Percentiles rank a stretch among this genome's conserved stretches.
These are phyloP conservation scores for Nothoprocta pentlandii DNA, from an alignment of 2,113 vertebrate genomes.

Conservation along the genomic window DNA sequence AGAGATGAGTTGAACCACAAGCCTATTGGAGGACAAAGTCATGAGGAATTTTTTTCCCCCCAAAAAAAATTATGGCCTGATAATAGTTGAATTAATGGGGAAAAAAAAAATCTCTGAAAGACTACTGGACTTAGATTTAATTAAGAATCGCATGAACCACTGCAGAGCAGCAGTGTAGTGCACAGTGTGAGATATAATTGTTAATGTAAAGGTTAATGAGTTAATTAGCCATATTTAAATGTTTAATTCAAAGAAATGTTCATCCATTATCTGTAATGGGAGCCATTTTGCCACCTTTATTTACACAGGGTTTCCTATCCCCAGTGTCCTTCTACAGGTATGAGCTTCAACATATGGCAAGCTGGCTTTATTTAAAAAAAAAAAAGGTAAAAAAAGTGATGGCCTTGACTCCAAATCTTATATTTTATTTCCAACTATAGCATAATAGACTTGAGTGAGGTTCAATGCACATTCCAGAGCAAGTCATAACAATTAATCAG, in stretches of 20 bases:
- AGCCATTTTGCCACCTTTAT: constrained; percentile 42
- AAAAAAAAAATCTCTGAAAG: constrained; percentile 20
- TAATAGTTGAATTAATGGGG: constrained; percentile 41
- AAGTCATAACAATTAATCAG: not conserved
- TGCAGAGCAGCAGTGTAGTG: constrained; percentile 45
- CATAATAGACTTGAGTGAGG: not conserved
- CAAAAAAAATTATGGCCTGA: not conserved
- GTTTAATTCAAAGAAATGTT: constrained; percentile 76
- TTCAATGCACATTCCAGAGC: not conserved
- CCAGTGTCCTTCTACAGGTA: not conserved
- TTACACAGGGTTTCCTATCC: constrained; percentile 1
- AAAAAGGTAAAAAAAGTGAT: not conserved
- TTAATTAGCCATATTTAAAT: constrained; percentile 77
- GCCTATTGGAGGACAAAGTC: not conserved
- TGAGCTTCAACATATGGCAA: not conserved
- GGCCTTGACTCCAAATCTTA: not conserved
- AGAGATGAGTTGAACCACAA: not conserved
- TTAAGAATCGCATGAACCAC: constrained; percentile 70
- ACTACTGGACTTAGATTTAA: constrained; percentile 65
- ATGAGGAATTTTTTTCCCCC: not conserved
- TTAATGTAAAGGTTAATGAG: constrained; percentile 78
- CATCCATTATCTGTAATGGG: constrained; percentile 34
- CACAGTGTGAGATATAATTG: constrained; percentile 75
- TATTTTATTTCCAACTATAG: not conserved
- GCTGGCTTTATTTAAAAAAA: not conserved